Conservation (phyloP, 2,888 invertebrate genomes). For the Tipula vernalis region DNA sequence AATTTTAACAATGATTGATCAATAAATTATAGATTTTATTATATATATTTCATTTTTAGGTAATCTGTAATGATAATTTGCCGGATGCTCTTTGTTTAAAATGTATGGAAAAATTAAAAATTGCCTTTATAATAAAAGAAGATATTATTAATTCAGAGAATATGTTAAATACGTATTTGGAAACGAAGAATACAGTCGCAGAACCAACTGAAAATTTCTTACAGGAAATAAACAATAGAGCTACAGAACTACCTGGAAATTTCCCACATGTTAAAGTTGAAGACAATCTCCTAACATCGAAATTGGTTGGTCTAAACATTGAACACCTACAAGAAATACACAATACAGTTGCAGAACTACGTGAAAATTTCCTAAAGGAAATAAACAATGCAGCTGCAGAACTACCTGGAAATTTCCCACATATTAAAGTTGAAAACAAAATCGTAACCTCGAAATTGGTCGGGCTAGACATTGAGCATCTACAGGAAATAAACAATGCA, state of each 20-base stretch:
- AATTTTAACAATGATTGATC: no score
- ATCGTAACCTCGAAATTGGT: background rate
- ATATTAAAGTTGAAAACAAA: background rate
- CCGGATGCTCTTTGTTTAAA: background rate
- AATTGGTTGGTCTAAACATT: no score
- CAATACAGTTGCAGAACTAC: background rate
- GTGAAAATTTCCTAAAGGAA: background rate
- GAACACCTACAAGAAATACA: no score
- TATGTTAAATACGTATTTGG: background rate
- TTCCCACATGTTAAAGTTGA: no score
- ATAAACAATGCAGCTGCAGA: background rate
- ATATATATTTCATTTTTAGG: background rate
- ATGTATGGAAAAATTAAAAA: background rate
- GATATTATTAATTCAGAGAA: background rate
- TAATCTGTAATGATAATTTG: background rate
- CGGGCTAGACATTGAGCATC: background rate
- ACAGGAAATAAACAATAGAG: background rate
- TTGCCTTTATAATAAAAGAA: background rate
- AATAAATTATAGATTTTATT: no score
- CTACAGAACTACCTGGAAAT: no score
- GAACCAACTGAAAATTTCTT: background rate
- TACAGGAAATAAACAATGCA: background rate
- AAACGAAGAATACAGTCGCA: background rate
- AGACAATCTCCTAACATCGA: no score
- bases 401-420: no score